Percentiles rank a stretch among this genome's conserved stretches.
These are phyloP conservation scores for Clarias magur DNA, from an alignment of 2,113 vertebrate genomes.

Conservation along the genomic window DNA sequence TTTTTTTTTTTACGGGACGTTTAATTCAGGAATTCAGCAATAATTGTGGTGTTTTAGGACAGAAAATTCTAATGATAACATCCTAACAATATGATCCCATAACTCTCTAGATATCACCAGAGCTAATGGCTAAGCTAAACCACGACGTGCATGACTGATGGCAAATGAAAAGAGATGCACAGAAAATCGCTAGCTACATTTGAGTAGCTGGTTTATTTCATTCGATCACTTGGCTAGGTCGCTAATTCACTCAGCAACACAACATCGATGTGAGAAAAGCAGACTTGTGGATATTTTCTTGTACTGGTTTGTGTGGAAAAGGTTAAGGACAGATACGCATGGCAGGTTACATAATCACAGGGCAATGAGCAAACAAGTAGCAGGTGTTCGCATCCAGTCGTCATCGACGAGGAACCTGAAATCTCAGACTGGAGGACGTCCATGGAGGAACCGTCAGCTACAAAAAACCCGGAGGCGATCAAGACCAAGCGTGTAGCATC, in stretches of 20 bases:
- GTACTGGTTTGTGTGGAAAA: neutral
- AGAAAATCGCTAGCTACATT: neutral
- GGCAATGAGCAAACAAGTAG: neutral
- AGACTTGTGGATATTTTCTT: neutral
- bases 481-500: neutral
- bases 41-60: neutral
- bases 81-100: neutral
- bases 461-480: neutral
- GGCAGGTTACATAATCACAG: neutral
- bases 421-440: neutral
- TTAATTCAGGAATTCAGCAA: neutral
- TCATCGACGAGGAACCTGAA: too few species aligned
- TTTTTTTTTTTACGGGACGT: too few species aligned
- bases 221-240: neutral
- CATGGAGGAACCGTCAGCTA: neutral
- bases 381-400: neutral
- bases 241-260: neutral
- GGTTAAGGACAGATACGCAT: neutral
- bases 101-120: neutral
- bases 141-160: neutral
- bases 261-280: neutral
- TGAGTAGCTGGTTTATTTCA: neutral
- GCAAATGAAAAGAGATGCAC: neutral
- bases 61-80: neutral
- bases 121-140: neutral